phyloP scores from a whole-genome alignment of 2,797 vertebrate genomes.

The Characodon lateralis region DNA sequence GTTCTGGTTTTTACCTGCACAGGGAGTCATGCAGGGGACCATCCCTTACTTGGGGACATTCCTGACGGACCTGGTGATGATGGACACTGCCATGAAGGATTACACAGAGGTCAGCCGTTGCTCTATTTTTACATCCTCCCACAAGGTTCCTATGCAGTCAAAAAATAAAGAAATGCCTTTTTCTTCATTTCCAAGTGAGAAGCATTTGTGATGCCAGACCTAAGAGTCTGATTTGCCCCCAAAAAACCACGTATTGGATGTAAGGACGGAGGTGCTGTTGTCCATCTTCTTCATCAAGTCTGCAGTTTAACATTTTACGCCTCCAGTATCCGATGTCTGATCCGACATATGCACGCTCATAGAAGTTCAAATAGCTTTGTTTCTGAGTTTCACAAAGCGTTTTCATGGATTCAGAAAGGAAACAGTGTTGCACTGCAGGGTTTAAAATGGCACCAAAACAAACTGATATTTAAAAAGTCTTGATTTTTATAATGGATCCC shows the following conservation, averaged over 20 bases:
- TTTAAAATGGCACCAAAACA: neutral
- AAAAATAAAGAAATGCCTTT: neutral
- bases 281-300: too few relatives aligned
- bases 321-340: too few relatives aligned
- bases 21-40: slow-evolving; percentile 97
- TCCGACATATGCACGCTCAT: too few relatives aligned
- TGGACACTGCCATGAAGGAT: slow-evolving; percentile 98
- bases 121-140: neutral
- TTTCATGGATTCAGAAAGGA: neutral
- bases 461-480: neutral
- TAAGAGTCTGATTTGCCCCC: too few relatives aligned
- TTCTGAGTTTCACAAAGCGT: neutral
- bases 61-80: slow-evolving; percentile 96
- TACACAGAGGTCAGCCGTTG: slow-evolving; percentile 85
- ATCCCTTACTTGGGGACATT: slow-evolving; percentile 96
- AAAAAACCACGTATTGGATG: too few relatives aligned
- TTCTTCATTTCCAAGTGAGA: too few relatives aligned
- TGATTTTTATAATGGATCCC: too few relatives aligned
- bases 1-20: slow-evolving; percentile 13
- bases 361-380: too few relatives aligned
- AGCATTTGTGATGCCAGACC: too few relatives aligned
- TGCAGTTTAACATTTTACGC: too few relatives aligned
- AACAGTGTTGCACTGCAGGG: too few relatives aligned
- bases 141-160: neutral
- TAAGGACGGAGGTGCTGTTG: too few relatives aligned